Evolutionary conservation across 2,113 vertebrate species (phyloP).

Genomic region (Dasypus novemcinctus): DNA sequence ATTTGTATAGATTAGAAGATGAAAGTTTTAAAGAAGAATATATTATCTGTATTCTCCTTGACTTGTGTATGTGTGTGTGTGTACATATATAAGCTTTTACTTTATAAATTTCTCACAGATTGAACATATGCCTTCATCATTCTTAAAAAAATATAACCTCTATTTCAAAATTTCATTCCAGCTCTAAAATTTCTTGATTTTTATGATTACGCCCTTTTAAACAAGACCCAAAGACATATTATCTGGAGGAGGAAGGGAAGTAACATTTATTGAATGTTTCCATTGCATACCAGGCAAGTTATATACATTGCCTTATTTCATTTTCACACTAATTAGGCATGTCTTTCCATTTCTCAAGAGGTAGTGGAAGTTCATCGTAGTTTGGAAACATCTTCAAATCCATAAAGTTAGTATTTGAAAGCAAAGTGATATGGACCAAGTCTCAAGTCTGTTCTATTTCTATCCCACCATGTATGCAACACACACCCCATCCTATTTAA

Average conservation of each 20-base stretch:
- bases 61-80: too few relatives aligned
- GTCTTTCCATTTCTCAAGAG: conserved; percentile 1
- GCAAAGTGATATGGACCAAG: neutral
- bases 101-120: neutral
- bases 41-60: neutral
- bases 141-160: neutral
- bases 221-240: neutral
- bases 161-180: neutral
- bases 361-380: neutral
- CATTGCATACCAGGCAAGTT: neutral
- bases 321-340: neutral
- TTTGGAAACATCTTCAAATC: neutral
- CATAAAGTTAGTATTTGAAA: neutral
- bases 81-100: neutral
- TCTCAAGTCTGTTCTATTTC: neutral
- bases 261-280: neutral
- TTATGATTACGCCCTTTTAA: neutral
- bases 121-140: neutral
- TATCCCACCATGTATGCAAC: neutral
- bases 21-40: neutral
- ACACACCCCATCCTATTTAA: neutral
- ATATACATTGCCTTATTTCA: neutral
- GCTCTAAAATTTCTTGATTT: neutral
- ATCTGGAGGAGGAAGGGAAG: neutral
- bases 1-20: neutral